phyloP scores from a whole-genome alignment of 2,113 vertebrate genomes.

The Sialia sialis region DNA sequence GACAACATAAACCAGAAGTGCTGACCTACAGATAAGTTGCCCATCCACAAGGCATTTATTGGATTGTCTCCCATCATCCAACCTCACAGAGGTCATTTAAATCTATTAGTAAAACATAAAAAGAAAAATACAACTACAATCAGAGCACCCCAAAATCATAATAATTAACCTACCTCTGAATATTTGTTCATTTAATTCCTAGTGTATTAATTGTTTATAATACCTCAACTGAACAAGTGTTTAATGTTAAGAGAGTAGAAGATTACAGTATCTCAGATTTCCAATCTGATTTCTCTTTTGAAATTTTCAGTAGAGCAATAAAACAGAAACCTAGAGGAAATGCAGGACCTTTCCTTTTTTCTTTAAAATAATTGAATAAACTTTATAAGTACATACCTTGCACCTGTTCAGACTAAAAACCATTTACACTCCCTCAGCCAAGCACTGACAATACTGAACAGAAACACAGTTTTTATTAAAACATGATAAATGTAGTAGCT shows the following conservation, averaged over 20 bases:
- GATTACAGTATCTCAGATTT: not conserved
- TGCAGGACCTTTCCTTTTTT: not conserved
- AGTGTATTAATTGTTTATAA: constrained; percentile 11
- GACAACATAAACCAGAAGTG: not conserved
- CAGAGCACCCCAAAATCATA: not conserved
- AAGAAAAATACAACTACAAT: constrained; percentile 39
- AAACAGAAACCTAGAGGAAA: not conserved
- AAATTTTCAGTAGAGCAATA: not conserved
- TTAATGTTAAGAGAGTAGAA: not conserved
- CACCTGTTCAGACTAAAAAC: not conserved
- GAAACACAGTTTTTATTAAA: not conserved
- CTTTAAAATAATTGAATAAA: not conserved
- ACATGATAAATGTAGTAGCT: not conserved
- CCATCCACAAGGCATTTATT: constrained; percentile 55
- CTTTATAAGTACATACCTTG: not conserved
- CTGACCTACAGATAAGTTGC: constrained; percentile 35
- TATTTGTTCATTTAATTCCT: constrained; percentile 9
- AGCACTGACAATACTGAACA: not conserved
- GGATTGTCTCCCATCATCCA: constrained; percentile 41
- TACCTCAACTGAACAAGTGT: not conserved
- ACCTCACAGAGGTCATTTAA: constrained; percentile 29
- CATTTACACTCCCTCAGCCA: not conserved
- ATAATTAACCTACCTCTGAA: constrained; percentile 2
- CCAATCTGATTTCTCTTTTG: not conserved
- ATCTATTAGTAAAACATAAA: constrained; percentile 36